A percentile compares a stretch with the other conserved stretches of the same genome.
phyloP scores from a whole-genome alignment of 2,888 invertebrate genomes.

The Tenthredo notha region DNA sequence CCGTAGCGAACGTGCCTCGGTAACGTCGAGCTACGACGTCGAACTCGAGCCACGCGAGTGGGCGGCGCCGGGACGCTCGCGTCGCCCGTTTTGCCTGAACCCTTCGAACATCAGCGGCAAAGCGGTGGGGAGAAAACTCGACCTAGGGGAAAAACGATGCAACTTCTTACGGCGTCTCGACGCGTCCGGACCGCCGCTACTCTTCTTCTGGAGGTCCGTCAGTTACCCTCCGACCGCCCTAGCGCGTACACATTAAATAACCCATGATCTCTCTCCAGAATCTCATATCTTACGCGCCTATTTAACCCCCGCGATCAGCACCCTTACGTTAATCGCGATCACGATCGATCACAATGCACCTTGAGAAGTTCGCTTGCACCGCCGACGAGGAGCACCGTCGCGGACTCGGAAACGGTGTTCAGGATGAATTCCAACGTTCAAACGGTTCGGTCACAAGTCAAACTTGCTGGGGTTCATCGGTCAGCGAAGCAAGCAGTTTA shows the following conservation, averaged over 20 bases:
- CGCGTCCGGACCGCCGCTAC: constrained; percentile 27
- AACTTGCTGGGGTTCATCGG: constrained; percentile 66
- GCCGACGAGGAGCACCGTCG: constrained; percentile 60
- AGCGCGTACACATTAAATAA: constrained; percentile 41
- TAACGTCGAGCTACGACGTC: constrained; percentile 45
- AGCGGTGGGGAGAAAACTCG: constrained; percentile 33
- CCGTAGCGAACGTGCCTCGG: constrained; percentile 57
- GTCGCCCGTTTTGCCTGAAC: constrained; percentile 43
- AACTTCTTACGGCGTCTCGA: constrained; percentile 51
- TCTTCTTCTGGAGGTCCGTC: constrained; percentile 41
- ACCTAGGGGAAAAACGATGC: constrained; percentile 51
- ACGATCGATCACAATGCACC: constrained; percentile 64
- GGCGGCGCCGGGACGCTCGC: constrained; percentile 64
- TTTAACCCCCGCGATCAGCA: neutral
- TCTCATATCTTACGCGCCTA: neutral
- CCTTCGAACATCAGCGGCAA: constrained; percentile 11
- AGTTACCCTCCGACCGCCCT: constrained; percentile 51
- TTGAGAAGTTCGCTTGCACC: constrained; percentile 65
- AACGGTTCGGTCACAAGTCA: constrained; percentile 59
- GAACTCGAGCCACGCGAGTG: constrained; percentile 69
- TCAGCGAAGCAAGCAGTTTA: constrained; percentile 59
- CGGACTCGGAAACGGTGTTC: constrained; percentile 50
- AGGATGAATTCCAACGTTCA: constrained; percentile 60
- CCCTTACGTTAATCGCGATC: neutral
- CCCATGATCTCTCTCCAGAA: neutral